A percentile compares a stretch with the other conserved stretches of the same genome.
Conservation (phyloP, 2,113 vertebrate species). For the Chamaetylas fuelleborni region DNA sequence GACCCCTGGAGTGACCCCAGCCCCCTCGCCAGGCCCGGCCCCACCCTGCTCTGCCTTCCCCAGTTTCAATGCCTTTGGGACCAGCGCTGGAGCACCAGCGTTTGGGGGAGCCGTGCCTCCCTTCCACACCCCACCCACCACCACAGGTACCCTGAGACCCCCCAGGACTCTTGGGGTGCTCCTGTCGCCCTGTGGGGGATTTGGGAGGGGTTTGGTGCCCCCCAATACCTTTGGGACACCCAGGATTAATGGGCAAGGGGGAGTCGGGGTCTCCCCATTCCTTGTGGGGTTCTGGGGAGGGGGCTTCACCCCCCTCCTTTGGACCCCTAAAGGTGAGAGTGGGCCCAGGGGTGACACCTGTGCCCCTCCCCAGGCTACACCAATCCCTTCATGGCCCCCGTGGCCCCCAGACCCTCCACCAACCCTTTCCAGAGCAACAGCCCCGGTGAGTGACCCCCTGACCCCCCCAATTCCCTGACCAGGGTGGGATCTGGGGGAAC, state of each 20-base stretch:
- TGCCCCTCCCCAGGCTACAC: neutral
- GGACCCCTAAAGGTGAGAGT: too few species aligned
- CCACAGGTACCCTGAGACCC: neutral
- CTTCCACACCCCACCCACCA: neutral
- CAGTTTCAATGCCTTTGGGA: neutral
- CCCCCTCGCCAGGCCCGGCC: neutral
- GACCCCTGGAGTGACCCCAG: neutral
- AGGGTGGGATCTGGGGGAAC: too few species aligned
- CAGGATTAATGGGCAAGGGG: neutral
- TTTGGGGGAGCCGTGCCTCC: neutral
- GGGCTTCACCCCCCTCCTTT: neutral
- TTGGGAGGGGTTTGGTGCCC: neutral
- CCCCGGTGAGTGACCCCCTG: neutral
- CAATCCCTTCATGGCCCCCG: neutral
- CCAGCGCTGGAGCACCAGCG: neutral
- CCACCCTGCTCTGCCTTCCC: neutral
- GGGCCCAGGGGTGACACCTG: neutral
- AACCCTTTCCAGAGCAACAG: neutral
- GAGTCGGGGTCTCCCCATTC: neutral
- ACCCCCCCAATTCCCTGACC: rapidly evolving
- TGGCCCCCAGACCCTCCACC: neutral
- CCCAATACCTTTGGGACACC: neutral
- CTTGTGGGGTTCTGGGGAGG: neutral
- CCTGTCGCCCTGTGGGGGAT: neutral
- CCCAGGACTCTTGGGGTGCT: neutral